Evolutionary conservation across 2,113 vertebrate species (phyloP).

Genomic region (Gobius niger): DNA sequence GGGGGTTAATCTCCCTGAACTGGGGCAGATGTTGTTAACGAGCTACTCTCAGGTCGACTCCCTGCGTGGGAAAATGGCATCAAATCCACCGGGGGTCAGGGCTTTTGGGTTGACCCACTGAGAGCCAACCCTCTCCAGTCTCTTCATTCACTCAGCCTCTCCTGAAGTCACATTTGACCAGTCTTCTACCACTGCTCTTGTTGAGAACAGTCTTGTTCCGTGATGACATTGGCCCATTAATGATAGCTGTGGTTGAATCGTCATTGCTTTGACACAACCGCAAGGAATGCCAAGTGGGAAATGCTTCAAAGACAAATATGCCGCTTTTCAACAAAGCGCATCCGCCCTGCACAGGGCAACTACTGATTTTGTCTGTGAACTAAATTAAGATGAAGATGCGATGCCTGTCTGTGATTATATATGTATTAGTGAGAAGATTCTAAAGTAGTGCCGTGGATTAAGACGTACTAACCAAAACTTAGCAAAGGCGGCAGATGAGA

Average conservation of each 20-base stretch:
- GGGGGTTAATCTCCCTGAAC: constrained; percentile 80
- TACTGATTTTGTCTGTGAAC: constrained; percentile 44
- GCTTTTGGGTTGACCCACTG: constrained; percentile 75
- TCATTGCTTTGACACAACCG: constrained; percentile 67
- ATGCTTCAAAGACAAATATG: constrained; percentile 63
- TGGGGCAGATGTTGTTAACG: constrained; percentile 83
- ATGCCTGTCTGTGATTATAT: constrained; percentile 34
- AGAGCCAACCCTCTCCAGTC: constrained; percentile 71
- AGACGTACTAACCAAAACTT: background rate
- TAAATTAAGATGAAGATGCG: constrained; percentile 16
- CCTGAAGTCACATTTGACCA: constrained; percentile 55
- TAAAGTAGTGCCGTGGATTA: background rate
- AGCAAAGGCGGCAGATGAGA: background rate
- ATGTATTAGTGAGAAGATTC: constrained; percentile 22
- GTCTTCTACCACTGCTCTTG: constrained; percentile 9
- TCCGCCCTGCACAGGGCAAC: constrained; percentile 46
- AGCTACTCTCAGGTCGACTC: constrained; percentile 80
- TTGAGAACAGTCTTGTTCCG: constrained; percentile 46
- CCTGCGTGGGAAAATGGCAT: constrained; percentile 81
- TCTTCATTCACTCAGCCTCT: constrained; percentile 47
- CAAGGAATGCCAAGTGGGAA: constrained; percentile 75
- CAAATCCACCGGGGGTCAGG: constrained; percentile 81
- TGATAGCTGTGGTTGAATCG: constrained; percentile 61
- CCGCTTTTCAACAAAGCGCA: constrained; percentile 48
- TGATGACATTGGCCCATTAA: constrained; percentile 69